Conservation (phyloP, 1,140 invertebrate genomes). For the Berghia stephanieae region DNA sequence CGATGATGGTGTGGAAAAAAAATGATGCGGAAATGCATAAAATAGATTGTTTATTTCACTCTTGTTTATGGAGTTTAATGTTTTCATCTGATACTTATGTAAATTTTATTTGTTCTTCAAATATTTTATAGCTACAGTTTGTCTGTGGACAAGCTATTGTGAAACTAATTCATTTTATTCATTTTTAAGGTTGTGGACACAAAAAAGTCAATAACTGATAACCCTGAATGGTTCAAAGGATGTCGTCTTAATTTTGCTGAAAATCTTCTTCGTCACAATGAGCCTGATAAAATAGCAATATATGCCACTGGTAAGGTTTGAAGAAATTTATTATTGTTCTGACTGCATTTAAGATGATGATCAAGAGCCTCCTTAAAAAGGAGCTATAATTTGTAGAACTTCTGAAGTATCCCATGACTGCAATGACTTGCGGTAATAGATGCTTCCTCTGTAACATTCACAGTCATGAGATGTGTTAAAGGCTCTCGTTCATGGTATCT, state of each 20-base stretch:
- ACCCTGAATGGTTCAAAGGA: slow-evolving; percentile 69
- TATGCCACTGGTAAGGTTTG: slow-evolving; percentile 64
- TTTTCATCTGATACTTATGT: slow-evolving; percentile 25
- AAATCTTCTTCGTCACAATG: slow-evolving; percentile 65
- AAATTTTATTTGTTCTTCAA: slow-evolving; percentile 18
- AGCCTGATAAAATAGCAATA: slow-evolving; percentile 66
- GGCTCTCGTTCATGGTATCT: slow-evolving; percentile 27
- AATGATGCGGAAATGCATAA: no score
- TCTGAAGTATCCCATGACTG: no score
- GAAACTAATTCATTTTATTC: slow-evolving; percentile 35
- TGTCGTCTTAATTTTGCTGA: slow-evolving; percentile 69
- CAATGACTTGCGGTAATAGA: no score
- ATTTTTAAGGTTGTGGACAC: slow-evolving; percentile 67
- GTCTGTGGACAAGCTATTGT: not conserved
- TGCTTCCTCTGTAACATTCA: no score
- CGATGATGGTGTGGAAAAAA: no score
- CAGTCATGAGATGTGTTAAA: no score
- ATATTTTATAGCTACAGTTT: not conserved
- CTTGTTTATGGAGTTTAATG: not conserved
- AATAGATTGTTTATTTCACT: no score
- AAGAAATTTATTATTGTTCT: no score
- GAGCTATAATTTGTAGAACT: no score
- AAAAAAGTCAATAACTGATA: slow-evolving; percentile 62
- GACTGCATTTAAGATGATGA: no score
- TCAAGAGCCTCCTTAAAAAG: no score